Base-by-base conservation (phyloP, 2,113 vertebrate genomes). In the Coturnix japonica region DNA sequence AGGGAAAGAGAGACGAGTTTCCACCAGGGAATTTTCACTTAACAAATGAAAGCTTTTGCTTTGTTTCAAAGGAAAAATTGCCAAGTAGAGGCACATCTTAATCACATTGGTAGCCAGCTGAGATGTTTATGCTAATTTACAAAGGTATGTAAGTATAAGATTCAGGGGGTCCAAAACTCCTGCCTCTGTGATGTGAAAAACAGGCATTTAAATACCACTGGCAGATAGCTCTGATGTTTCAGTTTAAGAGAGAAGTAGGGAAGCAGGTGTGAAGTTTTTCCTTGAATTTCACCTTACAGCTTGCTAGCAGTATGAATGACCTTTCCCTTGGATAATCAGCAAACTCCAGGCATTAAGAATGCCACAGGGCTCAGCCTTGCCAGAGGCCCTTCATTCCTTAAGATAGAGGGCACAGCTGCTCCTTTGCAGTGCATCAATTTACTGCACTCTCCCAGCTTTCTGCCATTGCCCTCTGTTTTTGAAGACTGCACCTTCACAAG, bases 41-140 rank as follows among this genome's bases (percentile, higher is more conserved):
- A 95, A 93, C 84, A 93, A 94, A 90, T 26, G 53, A 90, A 96
- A 93, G 87, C 66, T 69, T 94, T 93, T 95, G 51, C 86, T 94
- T 91, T 95, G 87, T 96, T 96, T 96, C 92, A 92, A 89, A 95
- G 85, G 56, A 87, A 93, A 89, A 85, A 92, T 86, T 94, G 82
- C 91, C 47, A 85, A 95, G 78, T 87, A 78, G 35, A 92, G 63
- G 73, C 76, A 92, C 73, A 89, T 88, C 91, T 93, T 94, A 94
- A 93, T 93, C 94, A 91, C 84, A 79, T 60, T 2, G 25, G 79
- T 87, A 94, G 73, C 94, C 90, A 95, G 90, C 91, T 94, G 94
- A 94, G 89, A 80, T 87, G 86, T 90, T 95, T 89, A 93, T 89
- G 87, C 86, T 95, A 85, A 91, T 95, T 97, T 97, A 70, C 60